Evolutionary conservation across 2,888 invertebrate species (phyloP).

Genomic region (Diplazon laetatorius): DNA sequence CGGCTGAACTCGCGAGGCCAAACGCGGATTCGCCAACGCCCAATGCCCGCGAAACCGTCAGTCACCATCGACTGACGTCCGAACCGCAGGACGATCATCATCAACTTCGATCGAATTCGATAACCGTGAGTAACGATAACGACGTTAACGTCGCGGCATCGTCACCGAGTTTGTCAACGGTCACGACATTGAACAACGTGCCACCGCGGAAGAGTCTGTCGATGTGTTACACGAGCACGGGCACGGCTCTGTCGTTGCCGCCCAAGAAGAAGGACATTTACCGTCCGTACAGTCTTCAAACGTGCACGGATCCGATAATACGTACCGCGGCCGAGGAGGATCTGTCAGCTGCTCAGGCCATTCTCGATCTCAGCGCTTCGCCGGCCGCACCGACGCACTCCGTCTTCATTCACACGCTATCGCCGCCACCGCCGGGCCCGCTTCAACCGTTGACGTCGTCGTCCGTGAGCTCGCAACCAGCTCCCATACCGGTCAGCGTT

Average conservation of each 20-base stretch:
- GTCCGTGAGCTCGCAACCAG: too few relatives aligned
- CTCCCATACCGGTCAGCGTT: conserved; percentile 73
- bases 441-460: conserved; percentile 62
- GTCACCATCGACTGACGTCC: conserved; percentile 59
- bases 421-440: conserved; percentile 83
- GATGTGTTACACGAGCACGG: conserved; percentile 94
- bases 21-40: conserved; percentile 72
- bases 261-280: conserved; percentile 96
- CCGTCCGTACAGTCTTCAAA: conserved; percentile 89
- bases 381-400: conserved; percentile 85
- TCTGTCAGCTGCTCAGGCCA: conserved; percentile 93
- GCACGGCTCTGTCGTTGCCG: conserved; percentile 91
- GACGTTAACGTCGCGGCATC: conserved; percentile 77
- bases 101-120: not conserved
- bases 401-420: conserved; percentile 83
- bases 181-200: conserved; percentile 68
- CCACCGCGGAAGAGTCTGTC: conserved; percentile 87
- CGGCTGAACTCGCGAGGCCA: conserved; percentile 82
- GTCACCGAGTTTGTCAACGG: conserved; percentile 64
- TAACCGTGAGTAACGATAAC: conserved; percentile 15
- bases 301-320: conserved; percentile 83
- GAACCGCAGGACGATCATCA: conserved; percentile 38
- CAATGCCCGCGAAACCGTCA: conserved; percentile 54
- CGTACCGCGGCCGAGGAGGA: conserved; percentile 91
- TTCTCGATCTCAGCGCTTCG: conserved; percentile 94